Evolutionary conservation across 2,113 vertebrate genomes (phyloP).

Genomic region (Calidris pygmaea): DNA sequence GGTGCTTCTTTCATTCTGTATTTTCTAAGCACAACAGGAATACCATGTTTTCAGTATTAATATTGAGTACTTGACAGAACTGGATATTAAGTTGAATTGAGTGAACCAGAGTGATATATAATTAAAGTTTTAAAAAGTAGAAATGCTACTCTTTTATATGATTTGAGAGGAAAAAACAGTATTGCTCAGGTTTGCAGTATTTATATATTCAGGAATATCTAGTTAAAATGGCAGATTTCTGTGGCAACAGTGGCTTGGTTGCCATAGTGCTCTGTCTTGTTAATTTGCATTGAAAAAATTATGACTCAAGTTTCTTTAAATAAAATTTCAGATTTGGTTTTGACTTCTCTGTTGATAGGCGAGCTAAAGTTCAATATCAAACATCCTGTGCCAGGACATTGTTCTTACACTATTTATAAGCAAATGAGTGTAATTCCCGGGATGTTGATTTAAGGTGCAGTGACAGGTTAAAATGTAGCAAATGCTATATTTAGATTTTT

Average conservation of each 20-base stretch:
- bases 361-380: not conserved
- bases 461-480: not conserved
- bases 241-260: not conserved
- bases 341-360: not conserved
- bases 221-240: not conserved
- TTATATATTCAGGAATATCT: not conserved
- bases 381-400: not conserved
- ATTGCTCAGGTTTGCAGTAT: not conserved
- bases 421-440: not conserved
- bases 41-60: not conserved
- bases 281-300: not conserved
- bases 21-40: not conserved
- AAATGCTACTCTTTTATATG: not conserved
- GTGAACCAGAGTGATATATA: not conserved
- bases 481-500: not conserved
- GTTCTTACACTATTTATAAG: not conserved
- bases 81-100: not conserved
- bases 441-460: not conserved
- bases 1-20: not conserved
- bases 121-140: not conserved
- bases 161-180: not conserved
- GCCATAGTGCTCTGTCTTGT: not conserved
- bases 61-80: not conserved
- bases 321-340: not conserved
- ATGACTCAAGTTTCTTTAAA: not conserved